A percentile compares a stretch with the other conserved stretches of the same genome.
These are phyloP conservation scores for Drosophila trapezifrons DNA, from an alignment of 1,140 invertebrate genomes.

Conservation along the genomic window DNA sequence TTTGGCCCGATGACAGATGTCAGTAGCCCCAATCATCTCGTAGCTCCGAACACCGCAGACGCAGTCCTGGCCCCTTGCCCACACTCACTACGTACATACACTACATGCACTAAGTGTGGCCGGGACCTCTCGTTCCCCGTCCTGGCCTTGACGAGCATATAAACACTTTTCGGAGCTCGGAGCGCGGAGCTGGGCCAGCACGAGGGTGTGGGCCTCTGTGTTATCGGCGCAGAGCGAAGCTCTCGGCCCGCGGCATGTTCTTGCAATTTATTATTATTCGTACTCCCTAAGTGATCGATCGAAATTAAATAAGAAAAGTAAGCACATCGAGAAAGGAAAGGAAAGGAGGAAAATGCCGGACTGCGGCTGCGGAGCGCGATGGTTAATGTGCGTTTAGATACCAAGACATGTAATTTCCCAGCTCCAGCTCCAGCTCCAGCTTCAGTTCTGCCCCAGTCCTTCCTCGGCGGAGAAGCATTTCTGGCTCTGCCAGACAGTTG, in stretches of 20 bases:
- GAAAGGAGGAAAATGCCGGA: slow-evolving; percentile 57
- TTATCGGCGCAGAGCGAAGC: slow-evolving; percentile 49
- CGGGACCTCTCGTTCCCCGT: not conserved
- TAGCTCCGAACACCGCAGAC: too few species aligned
- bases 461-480: slow-evolving; percentile 7
- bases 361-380: slow-evolving; percentile 59
- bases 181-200: not conserved
- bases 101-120: slow-evolving; percentile 6
- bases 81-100: too few species aligned
- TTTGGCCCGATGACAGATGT: slow-evolving; percentile 18
- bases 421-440: slow-evolving; percentile 25
- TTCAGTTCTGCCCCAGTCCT: slow-evolving; percentile 2
- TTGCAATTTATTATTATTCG: slow-evolving; percentile 79
- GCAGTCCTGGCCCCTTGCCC: not conserved
- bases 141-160: slow-evolving; percentile 12
- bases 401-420: slow-evolving; percentile 79
- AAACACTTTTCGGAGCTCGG: slow-evolving; percentile 37
- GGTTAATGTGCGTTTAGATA: slow-evolving; percentile 81
- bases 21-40: slow-evolving; percentile 13
- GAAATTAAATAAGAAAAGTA: slow-evolving; percentile 82
- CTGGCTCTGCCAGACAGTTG: slow-evolving; percentile 57
- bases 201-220: slow-evolving; percentile 20
- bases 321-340: slow-evolving; percentile 51
- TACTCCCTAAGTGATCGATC: slow-evolving; percentile 79
- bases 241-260: slow-evolving; percentile 60